Evolutionary conservation across 1,140 invertebrate species (phyloP).

Genomic region (Ooceraea biroi): DNA sequence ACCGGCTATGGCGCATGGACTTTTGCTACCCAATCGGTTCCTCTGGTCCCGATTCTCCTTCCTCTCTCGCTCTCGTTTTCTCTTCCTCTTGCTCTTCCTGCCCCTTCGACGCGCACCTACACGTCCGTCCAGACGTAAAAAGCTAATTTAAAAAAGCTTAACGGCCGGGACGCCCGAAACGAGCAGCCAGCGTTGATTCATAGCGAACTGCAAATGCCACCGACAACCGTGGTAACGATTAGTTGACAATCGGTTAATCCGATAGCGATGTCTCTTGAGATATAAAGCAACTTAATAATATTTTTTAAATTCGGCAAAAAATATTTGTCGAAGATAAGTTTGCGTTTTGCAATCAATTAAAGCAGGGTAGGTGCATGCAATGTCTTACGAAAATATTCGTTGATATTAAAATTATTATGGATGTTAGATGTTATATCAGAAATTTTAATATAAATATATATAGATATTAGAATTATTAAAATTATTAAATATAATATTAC

Average conservation of each 20-base stretch:
- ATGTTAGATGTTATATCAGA: no score
- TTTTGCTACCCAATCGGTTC: slow-evolving; percentile 71
- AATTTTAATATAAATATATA: no score
- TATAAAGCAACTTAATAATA: not conserved
- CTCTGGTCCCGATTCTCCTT: slow-evolving; percentile 25
- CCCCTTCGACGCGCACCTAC: slow-evolving; percentile 59
- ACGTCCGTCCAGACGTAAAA: slow-evolving; percentile 76
- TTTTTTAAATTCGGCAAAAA: slow-evolving; percentile 6
- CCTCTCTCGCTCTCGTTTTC: slow-evolving; percentile 13
- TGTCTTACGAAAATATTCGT: no score
- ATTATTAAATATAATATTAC: no score
- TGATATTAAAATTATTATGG: no score
- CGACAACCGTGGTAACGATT: slow-evolving; percentile 55
- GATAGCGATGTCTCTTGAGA: slow-evolving; percentile 15
- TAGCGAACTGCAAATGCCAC: slow-evolving; percentile 65
- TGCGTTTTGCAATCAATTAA: not conserved
- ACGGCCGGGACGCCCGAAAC: slow-evolving; percentile 70
- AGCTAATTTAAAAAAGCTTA: slow-evolving; percentile 82
- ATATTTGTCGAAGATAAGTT: not conserved
- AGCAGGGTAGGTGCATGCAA: not conserved
- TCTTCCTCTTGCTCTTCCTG: not conserved
- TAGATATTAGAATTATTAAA: no score
- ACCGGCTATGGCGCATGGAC: slow-evolving; percentile 66
- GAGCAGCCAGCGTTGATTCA: slow-evolving; percentile 71
- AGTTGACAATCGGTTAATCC: slow-evolving; percentile 60